phyloP scores from a whole-genome alignment of 1,140 invertebrate species.

The Gonioctena quinquepunctata region DNA sequence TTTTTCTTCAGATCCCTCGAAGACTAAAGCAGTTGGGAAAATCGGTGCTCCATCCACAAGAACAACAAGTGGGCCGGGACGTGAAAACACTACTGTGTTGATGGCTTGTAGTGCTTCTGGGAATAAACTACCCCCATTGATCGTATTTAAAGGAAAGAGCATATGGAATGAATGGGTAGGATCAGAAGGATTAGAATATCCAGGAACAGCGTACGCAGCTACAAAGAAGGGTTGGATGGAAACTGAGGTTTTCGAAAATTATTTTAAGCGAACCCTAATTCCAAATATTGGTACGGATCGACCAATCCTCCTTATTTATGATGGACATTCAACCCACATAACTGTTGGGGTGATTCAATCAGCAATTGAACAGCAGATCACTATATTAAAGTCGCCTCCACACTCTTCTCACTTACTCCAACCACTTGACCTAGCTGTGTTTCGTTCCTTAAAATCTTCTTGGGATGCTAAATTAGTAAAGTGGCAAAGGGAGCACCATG shows the following conservation, averaged over 20 bases:
- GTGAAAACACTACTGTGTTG: slow-evolving; percentile 51
- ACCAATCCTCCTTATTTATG: slow-evolving; percentile 38
- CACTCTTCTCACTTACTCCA: slow-evolving; percentile 49
- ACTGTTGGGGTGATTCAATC: slow-evolving; percentile 38
- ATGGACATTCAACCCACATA: slow-evolving; percentile 49
- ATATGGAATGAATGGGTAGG: slow-evolving; percentile 34
- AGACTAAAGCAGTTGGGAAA: slow-evolving; percentile 37
- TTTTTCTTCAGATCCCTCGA: slow-evolving; percentile 40
- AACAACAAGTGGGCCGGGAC: slow-evolving; percentile 44
- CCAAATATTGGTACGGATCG: slow-evolving; percentile 30
- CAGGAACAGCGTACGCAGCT: slow-evolving; percentile 45
- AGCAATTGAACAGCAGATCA: slow-evolving; percentile 42
- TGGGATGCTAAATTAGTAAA: slow-evolving; percentile 9
- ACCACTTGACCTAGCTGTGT: slow-evolving; percentile 44
- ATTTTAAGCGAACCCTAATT: slow-evolving; percentile 45
- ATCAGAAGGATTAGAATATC: slow-evolving; percentile 34
- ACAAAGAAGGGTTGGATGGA: slow-evolving; percentile 47
- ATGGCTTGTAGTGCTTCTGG: slow-evolving; percentile 30
- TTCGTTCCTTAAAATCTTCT: slow-evolving; percentile 14
- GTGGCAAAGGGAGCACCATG: neutral
- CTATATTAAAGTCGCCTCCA: slow-evolving; percentile 47
- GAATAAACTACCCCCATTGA: slow-evolving; percentile 39
- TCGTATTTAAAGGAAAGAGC: slow-evolving; percentile 46
- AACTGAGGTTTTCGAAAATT: slow-evolving; percentile 33
- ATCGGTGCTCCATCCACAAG: slow-evolving; percentile 37